Conservation (phyloP, 2,888 invertebrate species). For the Cistogaster globosa region DNA sequence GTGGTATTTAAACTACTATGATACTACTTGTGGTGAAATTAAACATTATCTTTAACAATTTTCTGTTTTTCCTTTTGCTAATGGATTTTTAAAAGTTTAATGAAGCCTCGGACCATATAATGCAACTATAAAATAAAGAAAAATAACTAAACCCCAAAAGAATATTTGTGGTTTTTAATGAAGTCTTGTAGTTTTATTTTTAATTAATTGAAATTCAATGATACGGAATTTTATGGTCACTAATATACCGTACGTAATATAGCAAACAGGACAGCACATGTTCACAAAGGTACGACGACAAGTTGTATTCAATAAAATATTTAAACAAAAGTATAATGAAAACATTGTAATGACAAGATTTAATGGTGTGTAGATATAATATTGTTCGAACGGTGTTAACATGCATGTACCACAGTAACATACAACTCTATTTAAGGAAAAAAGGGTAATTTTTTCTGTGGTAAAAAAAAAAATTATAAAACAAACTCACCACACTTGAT, state of each 20-base stretch:
- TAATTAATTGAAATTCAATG: conserved; percentile 64
- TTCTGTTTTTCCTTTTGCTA: conserved; percentile 26
- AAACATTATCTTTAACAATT: conserved; percentile 55
- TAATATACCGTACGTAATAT: conserved; percentile 47
- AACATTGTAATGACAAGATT: conserved; percentile 38
- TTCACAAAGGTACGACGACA: conserved; percentile 22
- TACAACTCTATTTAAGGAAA: too few relatives aligned
- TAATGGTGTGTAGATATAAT: conserved; percentile 33
- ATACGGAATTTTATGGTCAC: conserved; percentile 61
- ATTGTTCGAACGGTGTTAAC: conserved; percentile 10
- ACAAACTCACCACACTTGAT: too few relatives aligned
- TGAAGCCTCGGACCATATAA: conserved; percentile 37
- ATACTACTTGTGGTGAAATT: conserved; percentile 49
- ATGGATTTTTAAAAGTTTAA: conserved; percentile 65
- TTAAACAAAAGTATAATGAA: conserved; percentile 26
- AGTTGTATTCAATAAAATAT: conserved; percentile 28
- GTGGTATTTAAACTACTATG: conserved; percentile 21
- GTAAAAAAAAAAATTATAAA: too few relatives aligned
- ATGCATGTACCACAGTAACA: neutral
- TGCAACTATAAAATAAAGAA: conserved; percentile 11
- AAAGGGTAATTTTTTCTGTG: too few relatives aligned
- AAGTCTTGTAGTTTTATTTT: conserved; percentile 57
- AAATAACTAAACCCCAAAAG: conserved; percentile 31
- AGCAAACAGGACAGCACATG: neutral
- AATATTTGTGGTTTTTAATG: conserved; percentile 66